These are phyloP conservation scores for Pantherophis vulpinus DNA, from an alignment of 2,797 vertebrate species.

Conservation along the genomic window DNA sequence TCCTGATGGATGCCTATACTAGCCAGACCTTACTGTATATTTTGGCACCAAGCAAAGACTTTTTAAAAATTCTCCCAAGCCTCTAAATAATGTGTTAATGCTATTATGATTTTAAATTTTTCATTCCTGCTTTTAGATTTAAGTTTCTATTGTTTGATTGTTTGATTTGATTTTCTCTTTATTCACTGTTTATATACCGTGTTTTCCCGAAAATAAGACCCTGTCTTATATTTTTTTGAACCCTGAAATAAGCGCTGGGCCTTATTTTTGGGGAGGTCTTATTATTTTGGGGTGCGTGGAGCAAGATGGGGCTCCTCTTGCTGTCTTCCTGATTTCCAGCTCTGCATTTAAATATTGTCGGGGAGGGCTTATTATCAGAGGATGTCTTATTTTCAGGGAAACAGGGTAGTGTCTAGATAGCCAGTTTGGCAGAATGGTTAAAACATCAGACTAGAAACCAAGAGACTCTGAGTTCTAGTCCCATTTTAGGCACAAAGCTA, in stretches of 20 bases:
- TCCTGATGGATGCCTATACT: not conserved
- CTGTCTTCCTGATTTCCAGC: no score
- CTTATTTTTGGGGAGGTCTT: no score
- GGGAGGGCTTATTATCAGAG: no score
- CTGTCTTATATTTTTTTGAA: no score
- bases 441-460: not conserved
- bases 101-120: not conserved
- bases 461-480: not conserved
- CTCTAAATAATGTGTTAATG: not conserved
- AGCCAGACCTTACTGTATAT: not conserved
- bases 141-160: not conserved
- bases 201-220: no score
- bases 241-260: no score
- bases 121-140: not conserved
- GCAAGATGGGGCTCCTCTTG: no score
- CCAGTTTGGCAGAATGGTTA: not conserved
- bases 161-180: not conserved
- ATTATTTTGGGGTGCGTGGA: no score
- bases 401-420: not conserved
- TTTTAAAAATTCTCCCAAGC: not conserved
- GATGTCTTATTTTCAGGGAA: no score
- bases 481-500: not conserved
- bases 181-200: not conserved
- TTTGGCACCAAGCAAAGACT: not conserved
- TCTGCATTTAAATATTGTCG: no score